Evolutionary conservation across 1,140 invertebrate species (phyloP), one percentile per base, ranked within the genome.

Genomic region (Lethocerus indicus): DNA sequence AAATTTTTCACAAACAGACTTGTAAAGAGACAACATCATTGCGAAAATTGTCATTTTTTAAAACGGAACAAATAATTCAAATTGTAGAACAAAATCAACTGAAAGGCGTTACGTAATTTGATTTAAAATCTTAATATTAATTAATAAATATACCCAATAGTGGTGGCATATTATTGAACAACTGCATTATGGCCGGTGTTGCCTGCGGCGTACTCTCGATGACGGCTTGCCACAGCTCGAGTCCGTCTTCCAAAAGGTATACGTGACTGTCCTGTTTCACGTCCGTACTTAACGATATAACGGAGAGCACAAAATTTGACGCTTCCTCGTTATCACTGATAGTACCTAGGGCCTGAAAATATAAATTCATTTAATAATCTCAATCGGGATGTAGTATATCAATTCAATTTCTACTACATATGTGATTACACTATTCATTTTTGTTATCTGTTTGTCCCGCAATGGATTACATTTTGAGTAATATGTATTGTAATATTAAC

Each of bases 201-300:
- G 76, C 64, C 0, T 63, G 59, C 1, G 79, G 70, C 1, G 81
- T 72, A 59, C 86, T 83, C 60, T 90, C 79, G 45, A 97, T 66
- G 13, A 89, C 74, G 3, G 80, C 78, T 43, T 81, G 67, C 89
- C 91, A 95, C 45, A 97, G 71, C 57, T 88, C 82, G 27, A 96
- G 69, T 0, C 87, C 89, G 67, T 97, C 91, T 66, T 95, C 90
- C 54, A 92, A 66, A 36, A 94, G 71, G 66, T 94, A 94, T 32
- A 94, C 78, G 62, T 90, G 82, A 14, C 78, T 79, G 29, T 77
- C 75, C 62, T 88, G 76, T 49, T 75, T 75, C 0, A 84, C 67
- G 60, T 91, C 83, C 1, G 87, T 90, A 52, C 82, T 81, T 51
- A 86, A 67, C 56, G 76, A 72, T 49, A 97, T 81, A 25, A 89